Base-by-base conservation (phyloP, 2,797 vertebrate species). In the Muscicapa striata region DNA sequence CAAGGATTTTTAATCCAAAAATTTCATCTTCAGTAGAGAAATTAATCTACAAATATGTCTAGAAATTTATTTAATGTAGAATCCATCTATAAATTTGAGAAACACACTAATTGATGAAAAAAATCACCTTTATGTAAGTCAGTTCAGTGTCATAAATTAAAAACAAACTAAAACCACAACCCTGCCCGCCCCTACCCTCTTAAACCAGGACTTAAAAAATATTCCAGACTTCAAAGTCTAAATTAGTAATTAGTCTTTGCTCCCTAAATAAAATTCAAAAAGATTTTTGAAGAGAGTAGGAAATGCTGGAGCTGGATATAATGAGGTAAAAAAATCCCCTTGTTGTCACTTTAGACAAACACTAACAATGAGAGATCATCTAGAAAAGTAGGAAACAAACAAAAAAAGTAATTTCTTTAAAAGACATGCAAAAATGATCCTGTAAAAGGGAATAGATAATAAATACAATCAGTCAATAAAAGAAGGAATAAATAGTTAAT, bases 111-210 rank as follows among this genome's bases (percentile, higher is more conserved):
- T 17, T 89, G 17, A 21, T 57, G 14, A 46, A 15, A 43, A 69
- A 57, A 2, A 34, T 41, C 26, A 54, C 11, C 4, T 64, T 27
- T 58, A 10, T 13, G 6, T 46, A 22, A 43, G 29, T 55, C 16
- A 41, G 24, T 61, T 38, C 9, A 57, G 15, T 54, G 18, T 3
- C 38, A 58, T 43, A 57, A 93, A 63, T 30, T 11, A 51, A 58
- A 40, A 63, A 23, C 10, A 52, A 67, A 49, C 10, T 45, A 27
- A 49, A 36, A 1, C 3, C 3, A 15, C 18, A 67, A 36, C 11
- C 3, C 1, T 7, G 4, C 5, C 7, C 16, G 19, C 1, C 11
- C 19, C 12, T 10, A 43, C 8, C 12, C 11, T 38, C 27, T 5
- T 59, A 70, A 68, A 32, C 2, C 10, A 67, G 9, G 5, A 61